Evolutionary conservation across 2,113 vertebrate genomes (phyloP).

Genomic region (Eretmochelys imbricata): DNA sequence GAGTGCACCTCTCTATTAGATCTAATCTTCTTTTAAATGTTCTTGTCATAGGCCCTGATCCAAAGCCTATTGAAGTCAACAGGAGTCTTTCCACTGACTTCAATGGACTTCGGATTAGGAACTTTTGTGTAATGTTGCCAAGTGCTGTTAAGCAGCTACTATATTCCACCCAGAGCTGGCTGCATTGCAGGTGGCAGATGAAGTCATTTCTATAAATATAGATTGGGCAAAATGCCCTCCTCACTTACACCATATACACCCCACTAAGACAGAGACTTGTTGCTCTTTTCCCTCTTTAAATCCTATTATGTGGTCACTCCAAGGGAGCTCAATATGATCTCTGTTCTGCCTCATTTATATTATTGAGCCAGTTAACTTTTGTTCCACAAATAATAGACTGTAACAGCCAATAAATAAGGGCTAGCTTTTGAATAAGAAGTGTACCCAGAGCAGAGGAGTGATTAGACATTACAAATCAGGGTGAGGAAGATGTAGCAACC

Average conservation of each 20-base stretch:
- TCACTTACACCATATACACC: neutral
- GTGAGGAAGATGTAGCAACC: slow-evolving; percentile 40
- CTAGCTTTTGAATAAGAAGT: slow-evolving; percentile 36
- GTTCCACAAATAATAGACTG: slow-evolving; percentile 55
- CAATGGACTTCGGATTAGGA: too few species aligned
- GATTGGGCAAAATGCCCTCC: neutral
- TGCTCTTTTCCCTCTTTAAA: neutral
- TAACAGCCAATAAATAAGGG: slow-evolving; percentile 34
- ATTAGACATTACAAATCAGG: slow-evolving; percentile 45
- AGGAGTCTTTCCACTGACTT: too few species aligned
- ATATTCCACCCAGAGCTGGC: neutral
- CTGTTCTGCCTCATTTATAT: slow-evolving; percentile 34
- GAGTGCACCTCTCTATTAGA: neutral
- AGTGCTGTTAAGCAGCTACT: too few species aligned
- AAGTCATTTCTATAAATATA: neutral
- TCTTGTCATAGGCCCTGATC: too few species aligned
- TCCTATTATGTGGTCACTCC: neutral
- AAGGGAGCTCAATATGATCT: neutral
- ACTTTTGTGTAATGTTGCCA: too few species aligned
- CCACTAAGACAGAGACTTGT: neutral
- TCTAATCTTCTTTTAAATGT: neutral
- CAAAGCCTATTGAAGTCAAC: too few species aligned
- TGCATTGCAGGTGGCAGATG: neutral
- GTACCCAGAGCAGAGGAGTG: neutral
- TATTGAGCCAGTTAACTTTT: slow-evolving; percentile 46